Conservation (phyloP, 2,888 invertebrate species). For the Margaritifera margaritifera region DNA sequence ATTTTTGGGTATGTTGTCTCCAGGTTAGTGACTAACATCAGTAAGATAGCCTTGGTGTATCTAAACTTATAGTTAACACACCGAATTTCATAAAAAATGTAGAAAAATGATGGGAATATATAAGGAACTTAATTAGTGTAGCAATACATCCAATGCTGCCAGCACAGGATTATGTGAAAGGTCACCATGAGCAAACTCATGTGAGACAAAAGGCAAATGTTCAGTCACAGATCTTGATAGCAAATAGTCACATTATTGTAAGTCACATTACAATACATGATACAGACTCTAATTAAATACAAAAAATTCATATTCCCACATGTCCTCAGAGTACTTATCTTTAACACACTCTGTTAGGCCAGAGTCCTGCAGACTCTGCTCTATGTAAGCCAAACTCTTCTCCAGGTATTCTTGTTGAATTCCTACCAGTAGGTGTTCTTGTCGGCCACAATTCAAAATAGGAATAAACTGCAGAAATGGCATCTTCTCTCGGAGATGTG, state of each 20-base stretch:
- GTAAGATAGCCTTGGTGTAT: no score
- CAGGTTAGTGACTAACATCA: no score
- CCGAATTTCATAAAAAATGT: no score
- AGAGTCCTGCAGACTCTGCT: slow-evolving; percentile 45
- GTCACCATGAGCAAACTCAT: no score
- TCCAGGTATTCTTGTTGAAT: slow-evolving; percentile 36
- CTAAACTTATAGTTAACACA: no score
- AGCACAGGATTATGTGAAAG: no score
- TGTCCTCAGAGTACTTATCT: slow-evolving; percentile 53
- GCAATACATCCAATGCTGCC: no score
- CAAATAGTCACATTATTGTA: not conserved
- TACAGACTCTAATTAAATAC: slow-evolving; percentile 35
- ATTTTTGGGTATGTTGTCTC: no score
- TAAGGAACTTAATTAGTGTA: no score
- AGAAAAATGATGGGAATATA: no score
- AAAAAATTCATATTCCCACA: slow-evolving; percentile 67
- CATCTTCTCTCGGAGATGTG: slow-evolving; percentile 51
- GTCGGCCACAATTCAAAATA: slow-evolving; percentile 42
- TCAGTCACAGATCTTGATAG: no score
- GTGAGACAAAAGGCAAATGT: no score
- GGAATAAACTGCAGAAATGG: slow-evolving; percentile 40
- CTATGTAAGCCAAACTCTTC: slow-evolving; percentile 49
- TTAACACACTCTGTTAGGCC: slow-evolving; percentile 46
- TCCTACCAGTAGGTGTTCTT: slow-evolving; percentile 52
- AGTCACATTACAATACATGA: not conserved